phyloP scores from a whole-genome alignment of 2,113 vertebrate species.

The Dunckerocampus dactyliophorus region DNA sequence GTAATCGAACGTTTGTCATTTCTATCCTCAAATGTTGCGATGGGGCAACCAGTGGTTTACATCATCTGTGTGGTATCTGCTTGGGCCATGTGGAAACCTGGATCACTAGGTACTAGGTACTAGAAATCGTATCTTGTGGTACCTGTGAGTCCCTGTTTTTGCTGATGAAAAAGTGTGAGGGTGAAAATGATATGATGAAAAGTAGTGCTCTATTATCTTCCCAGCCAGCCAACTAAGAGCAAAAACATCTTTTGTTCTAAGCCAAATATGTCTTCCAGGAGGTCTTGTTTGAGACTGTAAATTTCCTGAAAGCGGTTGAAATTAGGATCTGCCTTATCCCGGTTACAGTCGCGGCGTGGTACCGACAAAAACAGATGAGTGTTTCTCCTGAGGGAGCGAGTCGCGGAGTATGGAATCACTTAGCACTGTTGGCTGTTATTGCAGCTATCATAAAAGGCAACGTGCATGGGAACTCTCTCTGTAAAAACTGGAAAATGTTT shows the following conservation, averaged over 20 bases:
- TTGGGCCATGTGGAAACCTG: too few relatives aligned
- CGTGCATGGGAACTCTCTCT: constrained; percentile 58
- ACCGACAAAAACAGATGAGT: constrained; percentile 67
- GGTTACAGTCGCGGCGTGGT: constrained; percentile 56
- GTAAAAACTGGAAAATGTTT: constrained; percentile 57
- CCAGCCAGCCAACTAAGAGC: constrained; percentile 30
- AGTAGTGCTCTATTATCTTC: constrained; percentile 32
- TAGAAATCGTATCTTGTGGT: too few relatives aligned
- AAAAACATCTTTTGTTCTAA: constrained; percentile 29
- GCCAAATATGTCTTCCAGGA: constrained; percentile 59
- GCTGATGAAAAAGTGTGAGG: too few relatives aligned
- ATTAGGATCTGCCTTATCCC: constrained; percentile 54
- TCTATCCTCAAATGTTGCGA: background rate
- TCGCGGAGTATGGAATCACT: constrained; percentile 61
- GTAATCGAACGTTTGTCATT: background rate
- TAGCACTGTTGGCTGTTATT: constrained; percentile 65
- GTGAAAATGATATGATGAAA: background rate
- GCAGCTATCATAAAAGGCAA: constrained; percentile 69
- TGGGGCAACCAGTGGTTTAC: background rate
- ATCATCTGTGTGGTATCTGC: background rate
- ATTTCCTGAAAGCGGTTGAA: constrained; percentile 64
- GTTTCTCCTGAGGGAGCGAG: constrained; percentile 61
- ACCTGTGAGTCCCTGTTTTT: too few relatives aligned
- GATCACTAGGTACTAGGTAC: too few relatives aligned
- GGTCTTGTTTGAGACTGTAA: constrained; percentile 60